A percentile compares a stretch with the other conserved stretches of the same genome.
These are phyloP conservation scores for Allophyes oxyacanthae DNA, from an alignment of 2,888 invertebrate genomes.

Conservation along the genomic window DNA sequence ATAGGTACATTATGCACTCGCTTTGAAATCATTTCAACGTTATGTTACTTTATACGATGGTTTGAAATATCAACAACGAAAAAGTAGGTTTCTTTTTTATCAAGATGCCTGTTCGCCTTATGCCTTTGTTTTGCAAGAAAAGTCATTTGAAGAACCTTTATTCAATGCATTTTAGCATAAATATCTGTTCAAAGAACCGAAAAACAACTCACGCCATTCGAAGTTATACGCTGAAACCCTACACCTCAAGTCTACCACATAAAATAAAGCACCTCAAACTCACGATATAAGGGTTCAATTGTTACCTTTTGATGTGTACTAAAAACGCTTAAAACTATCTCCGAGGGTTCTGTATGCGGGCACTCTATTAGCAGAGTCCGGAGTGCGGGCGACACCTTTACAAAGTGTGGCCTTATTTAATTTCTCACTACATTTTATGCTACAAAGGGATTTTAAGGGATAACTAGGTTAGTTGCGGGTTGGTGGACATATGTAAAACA, in stretches of 20 bases:
- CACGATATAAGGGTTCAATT: conserved; percentile 56
- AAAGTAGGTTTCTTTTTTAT: no score
- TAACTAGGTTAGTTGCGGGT: conserved; percentile 68
- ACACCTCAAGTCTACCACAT: conserved; percentile 37
- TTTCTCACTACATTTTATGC: conserved; percentile 78
- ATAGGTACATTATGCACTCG: no score
- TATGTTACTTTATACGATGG: no score
- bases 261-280: conserved; percentile 50
- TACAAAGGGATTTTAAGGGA: conserved; percentile 66
- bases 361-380: conserved; percentile 55
- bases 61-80: no score
- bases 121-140: no score
- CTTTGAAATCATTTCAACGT: no score
- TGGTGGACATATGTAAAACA: conserved; percentile 32
- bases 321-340: conserved; percentile 63
- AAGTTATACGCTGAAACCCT: conserved; percentile 20
- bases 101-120: no score
- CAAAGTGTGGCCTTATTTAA: conserved; percentile 82
- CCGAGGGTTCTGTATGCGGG: conserved; percentile 65
- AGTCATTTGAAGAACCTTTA: no score
- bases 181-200: no score
- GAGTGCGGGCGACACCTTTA: conserved; percentile 82
- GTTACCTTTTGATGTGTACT: conserved; percentile 67
- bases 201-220: no score
- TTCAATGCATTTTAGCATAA: no score